Conservation (phyloP, 2,113 vertebrate genomes). For the Stictonetta naevosa region DNA sequence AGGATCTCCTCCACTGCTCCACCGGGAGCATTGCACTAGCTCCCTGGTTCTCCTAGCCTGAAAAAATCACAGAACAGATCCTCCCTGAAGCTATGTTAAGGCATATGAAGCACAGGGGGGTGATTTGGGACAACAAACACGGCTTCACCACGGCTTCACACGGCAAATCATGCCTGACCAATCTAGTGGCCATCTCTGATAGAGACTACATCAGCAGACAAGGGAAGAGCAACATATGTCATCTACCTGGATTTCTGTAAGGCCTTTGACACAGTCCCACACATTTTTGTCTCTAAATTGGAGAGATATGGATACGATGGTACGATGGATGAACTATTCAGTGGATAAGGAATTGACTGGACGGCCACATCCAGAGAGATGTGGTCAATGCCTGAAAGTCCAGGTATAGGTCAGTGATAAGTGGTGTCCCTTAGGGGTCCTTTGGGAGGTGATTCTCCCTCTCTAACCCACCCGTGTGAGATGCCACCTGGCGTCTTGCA, state of each 20-base stretch:
- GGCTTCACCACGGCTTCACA: not conserved
- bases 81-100: not conserved
- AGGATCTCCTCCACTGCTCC: too few species aligned
- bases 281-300: not conserved
- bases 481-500: not conserved
- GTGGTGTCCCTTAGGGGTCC: not conserved
- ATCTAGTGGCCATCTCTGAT: not conserved
- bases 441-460: not conserved
- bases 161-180: not conserved
- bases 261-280: not conserved
- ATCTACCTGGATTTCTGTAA: not conserved
- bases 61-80: not conserved
- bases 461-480: not conserved
- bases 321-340: not conserved
- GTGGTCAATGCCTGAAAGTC: not conserved
- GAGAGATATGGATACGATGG: not conserved
- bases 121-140: not conserved
- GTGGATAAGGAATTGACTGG: not conserved
- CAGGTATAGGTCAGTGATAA: not conserved
- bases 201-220: not conserved
- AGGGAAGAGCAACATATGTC: not conserved
- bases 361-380: not conserved
- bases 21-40: accelerated
- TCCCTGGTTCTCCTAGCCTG: not conserved
- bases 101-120: not conserved